These are phyloP conservation scores for Lacerta viridis DNA, from an alignment of 2,797 vertebrate species.

Conservation along the genomic window DNA sequence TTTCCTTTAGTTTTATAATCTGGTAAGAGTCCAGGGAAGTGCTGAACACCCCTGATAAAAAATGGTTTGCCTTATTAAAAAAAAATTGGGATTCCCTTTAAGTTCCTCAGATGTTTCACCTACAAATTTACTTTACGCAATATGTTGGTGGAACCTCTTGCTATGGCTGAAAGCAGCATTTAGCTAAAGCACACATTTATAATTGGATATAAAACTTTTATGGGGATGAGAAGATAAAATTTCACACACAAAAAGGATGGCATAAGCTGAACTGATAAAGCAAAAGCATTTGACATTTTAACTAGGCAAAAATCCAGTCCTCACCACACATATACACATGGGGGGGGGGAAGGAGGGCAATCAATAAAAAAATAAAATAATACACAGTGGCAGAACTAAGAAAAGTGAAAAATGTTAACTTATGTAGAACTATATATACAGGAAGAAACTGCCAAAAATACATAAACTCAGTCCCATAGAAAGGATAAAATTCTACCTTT, in stretches of 20 bases:
- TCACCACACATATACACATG: neutral
- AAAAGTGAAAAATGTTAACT: slow-evolving; percentile 50
- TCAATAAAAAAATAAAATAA: slow-evolving; percentile 48
- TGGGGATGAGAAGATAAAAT: slow-evolving; percentile 23
- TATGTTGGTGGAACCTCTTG: neutral
- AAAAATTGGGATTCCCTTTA: neutral
- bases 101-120: neutral
- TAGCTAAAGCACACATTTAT: slow-evolving; percentile 50
- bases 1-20: neutral
- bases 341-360: slow-evolving; percentile 27
- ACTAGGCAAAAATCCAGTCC: slow-evolving; percentile 13
- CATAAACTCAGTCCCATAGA: slow-evolving; percentile 15
- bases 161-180: slow-evolving; percentile 45
- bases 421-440: slow-evolving; percentile 1
- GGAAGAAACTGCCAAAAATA: slow-evolving; percentile 49
- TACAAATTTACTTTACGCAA: neutral
- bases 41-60: neutral
- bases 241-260: slow-evolving; percentile 20
- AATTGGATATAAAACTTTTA: slow-evolving; percentile 33
- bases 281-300: slow-evolving; percentile 32
- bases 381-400: slow-evolving; percentile 23
- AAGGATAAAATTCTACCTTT: slow-evolving; percentile 55
- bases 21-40: neutral
- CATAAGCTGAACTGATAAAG: slow-evolving; percentile 19
- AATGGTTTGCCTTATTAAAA: neutral